phyloP scores from a whole-genome alignment of 2,888 invertebrate species.

The Automeris io region DNA sequence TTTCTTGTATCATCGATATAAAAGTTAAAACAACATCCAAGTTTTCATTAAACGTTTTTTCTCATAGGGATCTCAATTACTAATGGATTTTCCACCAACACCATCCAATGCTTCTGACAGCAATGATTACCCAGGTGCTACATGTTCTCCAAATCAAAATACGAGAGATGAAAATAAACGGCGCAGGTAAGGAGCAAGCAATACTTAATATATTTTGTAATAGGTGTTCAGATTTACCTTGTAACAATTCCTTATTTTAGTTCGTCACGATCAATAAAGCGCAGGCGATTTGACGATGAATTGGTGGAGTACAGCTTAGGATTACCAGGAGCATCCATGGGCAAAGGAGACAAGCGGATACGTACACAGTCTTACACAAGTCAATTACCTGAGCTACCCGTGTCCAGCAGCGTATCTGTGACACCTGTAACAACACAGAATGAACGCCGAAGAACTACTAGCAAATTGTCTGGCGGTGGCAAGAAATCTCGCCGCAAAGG shows the following conservation, averaged over 20 bases:
- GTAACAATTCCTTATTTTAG: constrained; percentile 69
- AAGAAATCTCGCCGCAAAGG: constrained; percentile 78
- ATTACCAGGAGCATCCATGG: constrained; percentile 74
- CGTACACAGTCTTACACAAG: constrained; percentile 72
- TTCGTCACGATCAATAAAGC: constrained; percentile 95
- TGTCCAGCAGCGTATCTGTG: constrained; percentile 30
- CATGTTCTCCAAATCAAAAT: constrained; percentile 47
- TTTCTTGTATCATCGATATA: too few relatives aligned
- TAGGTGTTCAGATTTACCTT: neutral
- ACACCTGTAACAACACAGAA: constrained; percentile 37
- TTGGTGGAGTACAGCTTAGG: constrained; percentile 93
- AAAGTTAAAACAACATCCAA: too few relatives aligned
- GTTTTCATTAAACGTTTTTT: too few relatives aligned
- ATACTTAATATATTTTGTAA: neutral
- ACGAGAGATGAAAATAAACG: constrained; percentile 65
- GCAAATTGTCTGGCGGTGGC: constrained; percentile 57
- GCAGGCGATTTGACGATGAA: constrained; percentile 97
- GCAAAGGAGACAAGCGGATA: constrained; percentile 64
- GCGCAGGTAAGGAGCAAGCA: constrained; percentile 47
- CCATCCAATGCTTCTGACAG: constrained; percentile 60
- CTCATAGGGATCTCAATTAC: too few relatives aligned
- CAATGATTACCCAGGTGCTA: constrained; percentile 55
- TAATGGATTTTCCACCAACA: constrained; percentile 57
- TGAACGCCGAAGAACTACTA: constrained; percentile 49
- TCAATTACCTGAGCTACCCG: constrained; percentile 65